These are phyloP conservation scores for Suillia variegata DNA, from an alignment of 2,888 invertebrate genomes.

Conservation along the genomic window DNA sequence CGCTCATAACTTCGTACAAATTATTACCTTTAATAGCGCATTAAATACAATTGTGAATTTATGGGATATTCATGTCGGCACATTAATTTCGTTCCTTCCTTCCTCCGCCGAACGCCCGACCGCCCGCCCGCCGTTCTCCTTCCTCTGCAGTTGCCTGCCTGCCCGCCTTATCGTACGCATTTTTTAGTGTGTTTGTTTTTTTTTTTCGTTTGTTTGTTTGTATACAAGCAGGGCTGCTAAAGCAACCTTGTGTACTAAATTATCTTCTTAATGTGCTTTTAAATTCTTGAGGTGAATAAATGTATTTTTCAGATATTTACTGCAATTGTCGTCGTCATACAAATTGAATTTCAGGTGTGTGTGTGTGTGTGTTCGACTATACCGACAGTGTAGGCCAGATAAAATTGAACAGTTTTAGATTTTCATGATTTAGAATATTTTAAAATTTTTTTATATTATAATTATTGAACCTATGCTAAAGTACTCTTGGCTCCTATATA, in stretches of 20 bases:
- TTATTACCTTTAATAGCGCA: not conserved
- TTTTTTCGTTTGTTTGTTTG: no score
- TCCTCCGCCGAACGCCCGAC: not conserved
- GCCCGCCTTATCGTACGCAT: constrained; percentile 6
- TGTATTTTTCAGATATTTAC: constrained; percentile 25
- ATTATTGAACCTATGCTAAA: no score
- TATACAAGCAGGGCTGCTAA: no score
- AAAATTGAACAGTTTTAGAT: no score
- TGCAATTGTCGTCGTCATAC: constrained; percentile 18
- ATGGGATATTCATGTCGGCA: not conserved
- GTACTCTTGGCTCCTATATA: no score
- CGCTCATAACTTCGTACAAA: no score
- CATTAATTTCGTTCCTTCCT: not conserved
- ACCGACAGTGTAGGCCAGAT: no score
- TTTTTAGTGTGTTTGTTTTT: no score
- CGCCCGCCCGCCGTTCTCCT: constrained; percentile 15
- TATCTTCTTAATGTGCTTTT: constrained; percentile 39
- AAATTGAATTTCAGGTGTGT: constrained; percentile 2
- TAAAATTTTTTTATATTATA: no score
- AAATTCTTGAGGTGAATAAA: constrained; percentile 31
- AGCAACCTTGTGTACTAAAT: constrained; percentile 28
- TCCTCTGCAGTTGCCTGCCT: no score
- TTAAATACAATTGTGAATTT: not conserved
- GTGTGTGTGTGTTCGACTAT: not conserved
- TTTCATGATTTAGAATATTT: no score